phyloP scores from a whole-genome alignment of 2,113 vertebrate species.

The Columba livia region DNA sequence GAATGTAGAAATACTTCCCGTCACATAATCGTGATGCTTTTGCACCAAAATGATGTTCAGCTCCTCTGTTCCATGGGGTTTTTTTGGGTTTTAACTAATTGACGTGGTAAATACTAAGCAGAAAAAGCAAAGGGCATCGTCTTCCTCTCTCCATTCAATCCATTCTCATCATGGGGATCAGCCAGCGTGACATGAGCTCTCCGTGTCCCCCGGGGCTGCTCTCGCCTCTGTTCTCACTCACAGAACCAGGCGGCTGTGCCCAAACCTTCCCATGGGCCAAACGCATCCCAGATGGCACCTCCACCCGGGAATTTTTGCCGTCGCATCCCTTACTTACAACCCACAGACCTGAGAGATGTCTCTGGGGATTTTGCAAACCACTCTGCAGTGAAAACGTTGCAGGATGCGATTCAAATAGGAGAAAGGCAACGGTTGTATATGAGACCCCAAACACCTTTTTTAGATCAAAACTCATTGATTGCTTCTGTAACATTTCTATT shows the following conservation, averaged over 20 bases:
- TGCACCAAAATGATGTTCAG: neutral
- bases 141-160: conserved; percentile 68
- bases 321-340: neutral
- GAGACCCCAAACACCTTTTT: neutral
- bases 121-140: conserved; percentile 59
- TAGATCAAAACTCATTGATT: neutral
- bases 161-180: conserved; percentile 62
- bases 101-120: conserved; percentile 42
- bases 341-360: neutral
- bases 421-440: neutral
- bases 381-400: neutral
- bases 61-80: neutral
- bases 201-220: conserved; percentile 45
- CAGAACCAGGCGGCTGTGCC: neutral
- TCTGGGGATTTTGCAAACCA: neutral
- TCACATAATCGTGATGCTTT: neutral
- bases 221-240: conserved; percentile 28
- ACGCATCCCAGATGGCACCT: conserved; percentile 45
- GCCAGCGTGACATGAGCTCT: conserved; percentile 50
- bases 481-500: neutral
- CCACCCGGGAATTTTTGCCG: conserved; percentile 12
- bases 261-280: conserved; percentile 26
- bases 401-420: neutral
- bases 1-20: neutral
- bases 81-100: conserved; percentile 4